Evolutionary conservation across 2,888 invertebrate species (phyloP).

Genomic region (Allolobophora icterica): DNA sequence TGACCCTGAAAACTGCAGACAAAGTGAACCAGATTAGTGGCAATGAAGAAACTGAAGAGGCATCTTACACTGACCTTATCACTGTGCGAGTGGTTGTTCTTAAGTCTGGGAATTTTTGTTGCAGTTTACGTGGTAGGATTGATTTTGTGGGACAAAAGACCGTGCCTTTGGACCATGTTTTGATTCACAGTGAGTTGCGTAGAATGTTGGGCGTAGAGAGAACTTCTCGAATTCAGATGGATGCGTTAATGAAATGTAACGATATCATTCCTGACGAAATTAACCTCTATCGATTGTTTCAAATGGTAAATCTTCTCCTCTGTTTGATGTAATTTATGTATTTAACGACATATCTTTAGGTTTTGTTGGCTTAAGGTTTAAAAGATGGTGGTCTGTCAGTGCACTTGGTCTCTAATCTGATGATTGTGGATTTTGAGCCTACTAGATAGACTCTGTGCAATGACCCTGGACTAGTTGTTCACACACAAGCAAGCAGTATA

Average conservation of each 20-base stretch:
- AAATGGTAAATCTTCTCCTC: neutral
- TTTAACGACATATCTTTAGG: neutral
- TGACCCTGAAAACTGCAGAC: neutral
- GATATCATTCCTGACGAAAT: neutral
- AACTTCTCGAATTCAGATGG: constrained; percentile 24
- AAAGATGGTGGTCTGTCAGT: too few relatives aligned
- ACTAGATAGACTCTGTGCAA: too few relatives aligned
- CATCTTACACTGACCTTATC: neutral
- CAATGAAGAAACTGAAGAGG: constrained; percentile 12
- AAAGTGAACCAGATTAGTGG: neutral
- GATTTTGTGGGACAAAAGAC: neutral
- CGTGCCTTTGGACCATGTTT: neutral
- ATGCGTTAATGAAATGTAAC: neutral
- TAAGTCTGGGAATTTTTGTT: neutral
- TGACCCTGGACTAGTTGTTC: too few relatives aligned
- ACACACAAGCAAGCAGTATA: too few relatives aligned
- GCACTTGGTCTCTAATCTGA: too few relatives aligned
- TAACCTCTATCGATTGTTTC: neutral
- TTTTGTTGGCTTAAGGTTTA: neutral
- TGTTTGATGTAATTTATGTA: neutral
- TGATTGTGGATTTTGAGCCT: too few relatives aligned
- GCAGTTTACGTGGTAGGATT: neutral
- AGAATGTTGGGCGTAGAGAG: neutral
- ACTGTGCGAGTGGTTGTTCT: neutral
- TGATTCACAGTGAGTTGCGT: constrained; percentile 24